These are phyloP conservation scores for Polypterus senegalus DNA, from an alignment of 2,113 vertebrate species.

Conservation along the genomic window DNA sequence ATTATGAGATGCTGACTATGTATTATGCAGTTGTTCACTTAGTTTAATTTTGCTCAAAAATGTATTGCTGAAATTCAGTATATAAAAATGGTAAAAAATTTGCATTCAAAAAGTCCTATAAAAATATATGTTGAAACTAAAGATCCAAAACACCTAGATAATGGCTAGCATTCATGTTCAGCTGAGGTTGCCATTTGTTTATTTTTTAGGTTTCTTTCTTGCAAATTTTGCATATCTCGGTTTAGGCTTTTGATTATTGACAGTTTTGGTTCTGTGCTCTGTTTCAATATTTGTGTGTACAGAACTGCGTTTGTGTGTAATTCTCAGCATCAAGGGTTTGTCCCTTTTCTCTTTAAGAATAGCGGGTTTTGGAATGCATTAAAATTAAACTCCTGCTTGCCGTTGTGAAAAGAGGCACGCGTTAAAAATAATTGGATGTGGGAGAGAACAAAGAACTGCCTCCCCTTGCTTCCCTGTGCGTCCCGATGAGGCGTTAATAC, in stretches of 20 bases:
- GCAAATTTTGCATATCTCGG: too few species aligned
- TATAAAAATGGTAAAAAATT: too few species aligned
- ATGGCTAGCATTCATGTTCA: too few species aligned
- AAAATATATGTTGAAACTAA: too few species aligned
- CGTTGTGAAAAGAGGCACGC: conserved; percentile 67
- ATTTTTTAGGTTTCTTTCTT: too few species aligned
- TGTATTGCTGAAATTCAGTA: too few species aligned
- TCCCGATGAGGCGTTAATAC: conserved; percentile 60
- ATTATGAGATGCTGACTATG: too few species aligned
- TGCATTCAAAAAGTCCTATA: too few species aligned
- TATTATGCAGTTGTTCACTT: too few species aligned
- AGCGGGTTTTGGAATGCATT: conserved; percentile 50
- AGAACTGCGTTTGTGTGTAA: conserved; percentile 25
- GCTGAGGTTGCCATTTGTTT: too few species aligned
- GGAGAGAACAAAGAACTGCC: conserved; percentile 77
- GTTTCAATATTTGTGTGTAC: conserved; percentile 28
- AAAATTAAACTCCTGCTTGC: conserved; percentile 67
- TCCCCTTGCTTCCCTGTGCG: conserved; percentile 49
- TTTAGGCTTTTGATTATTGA: conserved; percentile 23
- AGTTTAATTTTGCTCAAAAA: too few species aligned
- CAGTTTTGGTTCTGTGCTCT: conserved; percentile 31
- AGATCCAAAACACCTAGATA: too few species aligned
- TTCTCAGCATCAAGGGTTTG: conserved; percentile 29
- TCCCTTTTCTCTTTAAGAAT: conserved; percentile 41
- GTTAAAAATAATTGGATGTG: conserved; percentile 73